Evolutionary conservation across 2,113 vertebrate species (phyloP), one percentile per base, ranked within the genome.

Genomic region (Epinephelus moara): DNA sequence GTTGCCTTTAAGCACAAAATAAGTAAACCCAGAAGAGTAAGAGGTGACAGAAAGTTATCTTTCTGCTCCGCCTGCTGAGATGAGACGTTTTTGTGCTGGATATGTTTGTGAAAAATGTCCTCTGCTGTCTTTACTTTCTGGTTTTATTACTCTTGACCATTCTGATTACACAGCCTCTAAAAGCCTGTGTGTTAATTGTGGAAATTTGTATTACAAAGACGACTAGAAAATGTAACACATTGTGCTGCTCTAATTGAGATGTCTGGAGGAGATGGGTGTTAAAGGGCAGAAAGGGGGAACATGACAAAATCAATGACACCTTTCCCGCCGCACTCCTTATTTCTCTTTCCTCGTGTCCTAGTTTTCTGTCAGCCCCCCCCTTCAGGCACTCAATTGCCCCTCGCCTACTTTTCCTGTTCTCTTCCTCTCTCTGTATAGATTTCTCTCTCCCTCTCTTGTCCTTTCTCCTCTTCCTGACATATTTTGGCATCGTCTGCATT

Each of bases 221-320:
- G 15, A 45, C 70, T 33, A 42, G 66, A 71, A 37, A 33, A 27
- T 21, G 1, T 33, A 69, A 80, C 23, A 3, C 50, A 52, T 50
- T 40, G 45, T 75, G 60, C 70, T 69, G 25, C 77, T 71, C 45
- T 73, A 59, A 84, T 82, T 53, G 75, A 89, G 82, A 70, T 68
- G 40, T 84, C 70, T 33, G 52, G 23, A 67, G 52, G 55, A 78
- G 70, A 82, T 9, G 4, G 30, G 23, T 72, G 69, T 71, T 59
- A 71, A 82, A 77, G 70, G 68, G 19, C 40, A 56, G 61, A 73
- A 63, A 70, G 75, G 62, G 60, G 42, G 40, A 56, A 83, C 83
- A 68, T 82, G 52, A 77, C 75, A 69, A 73, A 85, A 84, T 85
- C 84, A 86, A 79, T 89, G 84, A 85, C 82, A 86, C 85, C 84